Evolutionary conservation across 1,140 invertebrate species (phyloP).

Genomic region (Pogonomyrmex californicus): DNA sequence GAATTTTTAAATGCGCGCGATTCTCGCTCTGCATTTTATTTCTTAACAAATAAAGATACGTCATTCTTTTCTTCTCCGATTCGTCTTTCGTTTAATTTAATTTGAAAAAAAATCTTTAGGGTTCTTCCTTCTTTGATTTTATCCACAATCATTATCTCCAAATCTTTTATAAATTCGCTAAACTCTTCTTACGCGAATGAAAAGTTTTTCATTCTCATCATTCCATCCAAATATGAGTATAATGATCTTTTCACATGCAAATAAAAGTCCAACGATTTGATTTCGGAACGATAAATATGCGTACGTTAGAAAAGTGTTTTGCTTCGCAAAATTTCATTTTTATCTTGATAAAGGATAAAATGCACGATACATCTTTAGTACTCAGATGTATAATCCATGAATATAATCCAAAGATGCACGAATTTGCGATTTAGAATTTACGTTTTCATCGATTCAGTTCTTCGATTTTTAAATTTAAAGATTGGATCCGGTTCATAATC

Average conservation of each 20-base stretch:
- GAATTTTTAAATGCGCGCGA: constrained; percentile 18
- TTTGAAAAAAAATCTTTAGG: not conserved
- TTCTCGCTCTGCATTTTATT: constrained; percentile 9
- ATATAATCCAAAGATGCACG: too few relatives aligned
- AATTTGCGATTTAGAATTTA: constrained; percentile 10
- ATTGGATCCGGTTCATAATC: constrained; percentile 1
- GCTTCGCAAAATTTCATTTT: constrained; percentile 10
- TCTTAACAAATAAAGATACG: constrained; percentile 10
- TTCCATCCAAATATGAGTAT: constrained; percentile 11
- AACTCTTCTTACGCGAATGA: constrained; percentile 36
- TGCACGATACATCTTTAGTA: constrained; percentile 1
- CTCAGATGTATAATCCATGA: constrained; percentile 12
- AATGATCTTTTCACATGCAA: not conserved
- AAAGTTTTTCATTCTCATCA: constrained; percentile 30
- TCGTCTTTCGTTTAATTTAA: not conserved
- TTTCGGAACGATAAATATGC: constrained; percentile 16
- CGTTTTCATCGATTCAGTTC: constrained; percentile 66
- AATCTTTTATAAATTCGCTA: not conserved
- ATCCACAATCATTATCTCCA: not conserved
- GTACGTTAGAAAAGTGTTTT: not conserved
- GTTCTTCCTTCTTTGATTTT: not conserved
- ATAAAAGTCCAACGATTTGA: not conserved
- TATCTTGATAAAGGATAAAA: not conserved
- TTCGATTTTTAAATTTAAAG: constrained; percentile 51
- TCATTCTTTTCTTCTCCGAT: not conserved